A percentile compares a stretch with the other conserved stretches of the same genome.
These are phyloP conservation scores for Fragum sueziense DNA, from an alignment of 2,888 invertebrate species.

Conservation along the genomic window DNA sequence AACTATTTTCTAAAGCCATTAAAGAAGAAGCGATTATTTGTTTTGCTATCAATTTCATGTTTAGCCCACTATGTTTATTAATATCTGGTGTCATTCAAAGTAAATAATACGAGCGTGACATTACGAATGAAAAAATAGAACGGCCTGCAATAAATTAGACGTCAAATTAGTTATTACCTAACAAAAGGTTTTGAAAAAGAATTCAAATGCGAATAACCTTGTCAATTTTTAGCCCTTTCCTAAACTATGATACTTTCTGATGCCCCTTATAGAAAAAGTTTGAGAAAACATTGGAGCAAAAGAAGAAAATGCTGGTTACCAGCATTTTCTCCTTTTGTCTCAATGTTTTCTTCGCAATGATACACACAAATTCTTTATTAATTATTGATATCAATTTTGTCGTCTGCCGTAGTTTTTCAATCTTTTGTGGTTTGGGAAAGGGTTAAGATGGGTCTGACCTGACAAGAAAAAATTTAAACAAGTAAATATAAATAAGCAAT, in stretches of 20 bases:
- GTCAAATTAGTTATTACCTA: background rate
- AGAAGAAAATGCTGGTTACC: too few relatives aligned
- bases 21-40: background rate
- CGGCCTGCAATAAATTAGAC: background rate
- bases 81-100: slow-evolving; percentile 7
- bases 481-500: slow-evolving; percentile 6
- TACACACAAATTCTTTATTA: too few relatives aligned
- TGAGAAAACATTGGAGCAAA: too few relatives aligned
- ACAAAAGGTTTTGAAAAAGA: slow-evolving; percentile 7
- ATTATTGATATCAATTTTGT: too few relatives aligned
- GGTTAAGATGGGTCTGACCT: background rate
- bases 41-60: slow-evolving; percentile 13
- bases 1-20: background rate
- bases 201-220: slow-evolving; percentile 14
- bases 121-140: background rate
- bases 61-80: background rate
- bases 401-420: too few relatives aligned
- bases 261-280: too few relatives aligned
- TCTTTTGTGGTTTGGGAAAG: too few relatives aligned
- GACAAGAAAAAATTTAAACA: background rate
- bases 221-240: slow-evolving; percentile 3
- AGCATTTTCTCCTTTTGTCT: too few relatives aligned
- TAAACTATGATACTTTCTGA: too few relatives aligned
- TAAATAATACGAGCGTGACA: slow-evolving; percentile 10
- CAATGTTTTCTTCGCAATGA: too few relatives aligned